Conservation (phyloP, 1,140 invertebrate genomes). For the Rhizoglyphus robini region DNA sequence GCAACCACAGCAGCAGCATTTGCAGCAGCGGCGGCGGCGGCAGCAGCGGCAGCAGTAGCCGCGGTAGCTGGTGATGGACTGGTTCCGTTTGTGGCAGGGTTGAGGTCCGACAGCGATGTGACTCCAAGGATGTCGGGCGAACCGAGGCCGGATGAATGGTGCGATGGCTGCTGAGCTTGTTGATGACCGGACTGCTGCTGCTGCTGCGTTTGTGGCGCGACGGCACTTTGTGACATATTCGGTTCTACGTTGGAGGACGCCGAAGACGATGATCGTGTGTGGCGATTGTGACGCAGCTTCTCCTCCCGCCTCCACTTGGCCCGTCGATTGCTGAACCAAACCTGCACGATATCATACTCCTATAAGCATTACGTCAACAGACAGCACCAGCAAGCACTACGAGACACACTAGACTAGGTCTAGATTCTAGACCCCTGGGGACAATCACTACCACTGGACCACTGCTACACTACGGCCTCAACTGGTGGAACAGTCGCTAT, state of each 20-base stretch:
- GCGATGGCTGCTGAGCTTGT: not conserved
- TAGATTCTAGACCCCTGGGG: not conserved
- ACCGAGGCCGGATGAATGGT: not conserved
- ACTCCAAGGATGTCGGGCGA: not conserved
- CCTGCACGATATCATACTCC: constrained; percentile 43
- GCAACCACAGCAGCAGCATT: constrained; percentile 28
- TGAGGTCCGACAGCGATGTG: not conserved
- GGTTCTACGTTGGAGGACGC: not conserved
- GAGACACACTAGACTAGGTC: not conserved
- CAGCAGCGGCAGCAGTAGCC: constrained; percentile 17
- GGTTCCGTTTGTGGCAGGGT: not conserved
- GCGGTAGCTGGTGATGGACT: not conserved
- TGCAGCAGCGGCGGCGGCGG: constrained; percentile 7
- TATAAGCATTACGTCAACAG: constrained; percentile 9
- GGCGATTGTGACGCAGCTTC: constrained; percentile 49
- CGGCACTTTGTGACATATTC: not conserved
- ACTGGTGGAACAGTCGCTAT: too few relatives aligned
- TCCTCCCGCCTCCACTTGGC: constrained; percentile 97
- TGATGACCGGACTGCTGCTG: not conserved
- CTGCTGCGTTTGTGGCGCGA: not conserved
- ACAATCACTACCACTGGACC: too few relatives aligned
- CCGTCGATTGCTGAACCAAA: constrained; percentile 95
- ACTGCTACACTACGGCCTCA: too few relatives aligned
- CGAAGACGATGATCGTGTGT: constrained; percentile 14
- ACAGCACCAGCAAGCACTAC: not conserved